Evolutionary conservation across 2,797 vertebrate species (phyloP).

Genomic region (Sarcoramphus papa): DNA sequence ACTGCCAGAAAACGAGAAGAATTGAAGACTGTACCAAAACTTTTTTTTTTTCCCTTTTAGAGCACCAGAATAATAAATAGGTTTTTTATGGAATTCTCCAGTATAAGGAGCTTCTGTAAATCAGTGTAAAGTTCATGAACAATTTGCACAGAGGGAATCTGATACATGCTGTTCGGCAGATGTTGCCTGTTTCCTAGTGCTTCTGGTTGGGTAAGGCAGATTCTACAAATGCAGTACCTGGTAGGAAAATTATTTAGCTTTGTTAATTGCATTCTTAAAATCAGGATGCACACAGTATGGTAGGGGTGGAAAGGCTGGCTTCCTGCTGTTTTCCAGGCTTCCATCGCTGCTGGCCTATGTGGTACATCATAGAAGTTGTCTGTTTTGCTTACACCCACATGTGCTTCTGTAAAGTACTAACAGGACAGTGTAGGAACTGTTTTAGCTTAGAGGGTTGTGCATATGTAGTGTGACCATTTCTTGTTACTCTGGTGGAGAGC

Average conservation of each 20-base stretch:
- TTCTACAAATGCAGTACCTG: not conserved
- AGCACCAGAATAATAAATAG: not conserved
- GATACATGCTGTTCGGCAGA: not conserved
- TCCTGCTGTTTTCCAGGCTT: not conserved
- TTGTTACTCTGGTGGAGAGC: not conserved
- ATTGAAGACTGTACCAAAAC: not conserved
- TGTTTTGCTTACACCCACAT: not conserved
- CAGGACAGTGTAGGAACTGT: not conserved
- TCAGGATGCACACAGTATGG: not conserved
- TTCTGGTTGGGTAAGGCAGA: not conserved
- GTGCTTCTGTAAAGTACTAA: not conserved
- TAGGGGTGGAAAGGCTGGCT: not conserved
- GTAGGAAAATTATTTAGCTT: not conserved
- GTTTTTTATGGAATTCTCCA: not conserved
- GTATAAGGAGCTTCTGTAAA: not conserved
- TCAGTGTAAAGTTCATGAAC: not conserved
- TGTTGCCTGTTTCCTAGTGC: not conserved
- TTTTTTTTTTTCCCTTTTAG: not conserved
- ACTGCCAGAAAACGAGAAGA: not conserved
- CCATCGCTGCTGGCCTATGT: fast-evolving
- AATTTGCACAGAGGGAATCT: not conserved
- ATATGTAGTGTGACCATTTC: not conserved
- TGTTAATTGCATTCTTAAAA: not conserved
- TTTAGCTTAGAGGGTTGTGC: not conserved
- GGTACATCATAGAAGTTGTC: not conserved